Conservation (phyloP, 1,140 invertebrate genomes). For the Penaeus chinensis region DNA sequence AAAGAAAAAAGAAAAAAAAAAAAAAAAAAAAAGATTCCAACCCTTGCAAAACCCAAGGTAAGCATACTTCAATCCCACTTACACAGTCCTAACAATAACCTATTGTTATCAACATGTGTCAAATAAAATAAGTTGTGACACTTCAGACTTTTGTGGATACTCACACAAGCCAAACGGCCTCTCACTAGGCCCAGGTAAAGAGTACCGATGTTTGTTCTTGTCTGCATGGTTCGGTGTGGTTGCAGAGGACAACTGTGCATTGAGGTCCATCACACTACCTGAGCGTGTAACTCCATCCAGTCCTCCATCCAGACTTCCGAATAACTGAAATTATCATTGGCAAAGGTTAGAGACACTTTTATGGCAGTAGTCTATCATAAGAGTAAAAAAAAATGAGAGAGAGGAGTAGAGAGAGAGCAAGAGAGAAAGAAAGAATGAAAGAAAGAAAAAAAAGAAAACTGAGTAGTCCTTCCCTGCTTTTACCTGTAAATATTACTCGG, state of each 20-base stretch:
- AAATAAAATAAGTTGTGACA: not conserved
- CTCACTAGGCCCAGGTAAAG: conserved; percentile 60
- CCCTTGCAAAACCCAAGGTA: too few relatives aligned
- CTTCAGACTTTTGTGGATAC: not conserved
- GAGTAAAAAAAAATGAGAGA: not conserved
- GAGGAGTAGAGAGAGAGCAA: not conserved
- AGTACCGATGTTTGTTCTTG: conserved; percentile 62
- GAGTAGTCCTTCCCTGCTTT: conserved; percentile 17
- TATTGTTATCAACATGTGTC: not conserved
- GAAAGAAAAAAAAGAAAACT: not conserved
- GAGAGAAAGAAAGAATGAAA: not conserved
- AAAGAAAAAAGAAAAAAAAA: too few relatives aligned
- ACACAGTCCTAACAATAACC: too few relatives aligned
- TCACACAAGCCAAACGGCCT: conserved; percentile 55
- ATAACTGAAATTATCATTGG: conserved; percentile 72
- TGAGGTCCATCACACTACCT: conserved; percentile 85
- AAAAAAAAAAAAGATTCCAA: too few relatives aligned
- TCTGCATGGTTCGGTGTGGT: conserved; percentile 37
- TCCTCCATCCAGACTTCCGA: conserved; percentile 59
- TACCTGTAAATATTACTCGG: conserved; percentile 9
- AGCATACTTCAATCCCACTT: too few relatives aligned
- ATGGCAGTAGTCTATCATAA: conserved; percentile 61
- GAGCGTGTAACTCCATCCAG: conserved; percentile 79
- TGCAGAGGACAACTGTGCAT: conserved; percentile 70
- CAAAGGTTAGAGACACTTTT: conserved; percentile 81